Evolutionary conservation across 2,888 invertebrate species (phyloP).

Genomic region (Hirtodrosophila histrioides): DNA sequence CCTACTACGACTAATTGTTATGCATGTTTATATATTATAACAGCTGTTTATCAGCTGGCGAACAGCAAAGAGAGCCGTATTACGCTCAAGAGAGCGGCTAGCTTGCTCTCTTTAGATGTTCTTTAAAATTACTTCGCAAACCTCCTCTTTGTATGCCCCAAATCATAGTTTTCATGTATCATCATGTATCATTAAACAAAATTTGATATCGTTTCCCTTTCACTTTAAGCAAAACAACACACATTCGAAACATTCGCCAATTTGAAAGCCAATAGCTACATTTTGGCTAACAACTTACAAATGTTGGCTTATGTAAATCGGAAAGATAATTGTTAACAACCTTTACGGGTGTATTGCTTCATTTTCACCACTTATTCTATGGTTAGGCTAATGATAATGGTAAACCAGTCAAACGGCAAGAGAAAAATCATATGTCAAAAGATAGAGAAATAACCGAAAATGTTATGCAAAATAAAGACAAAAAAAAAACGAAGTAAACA

Average conservation of each 20-base stretch:
- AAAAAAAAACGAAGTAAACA: background rate
- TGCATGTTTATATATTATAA: too few species aligned
- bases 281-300: conserved; percentile 39
- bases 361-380: conserved; percentile 68
- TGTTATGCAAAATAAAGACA: conserved; percentile 64
- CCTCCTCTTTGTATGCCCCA: background rate
- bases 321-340: conserved; percentile 47
- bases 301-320: conserved; percentile 62
- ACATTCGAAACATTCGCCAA: conserved; percentile 39
- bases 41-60: too few species aligned
- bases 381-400: conserved; percentile 43
- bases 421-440: conserved; percentile 27
- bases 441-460: conserved; percentile 29
- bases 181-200: conserved; percentile 36
- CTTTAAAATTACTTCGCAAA: too few species aligned
- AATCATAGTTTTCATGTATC: conserved; percentile 22
- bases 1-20: too few species aligned
- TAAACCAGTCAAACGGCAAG: conserved; percentile 16
- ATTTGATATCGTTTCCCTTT: conserved; percentile 58
- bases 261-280: conserved; percentile 34
- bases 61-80: too few species aligned
- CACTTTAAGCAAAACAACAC: conserved; percentile 50
- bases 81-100: too few species aligned
- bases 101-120: too few species aligned
- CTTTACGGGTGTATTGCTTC: conserved; percentile 56